A percentile compares a stretch with the other conserved stretches of the same genome.
These are phyloP conservation scores for Otocyon megalotis DNA, from an alignment of 2,113 vertebrate genomes.

Conservation along the genomic window DNA sequence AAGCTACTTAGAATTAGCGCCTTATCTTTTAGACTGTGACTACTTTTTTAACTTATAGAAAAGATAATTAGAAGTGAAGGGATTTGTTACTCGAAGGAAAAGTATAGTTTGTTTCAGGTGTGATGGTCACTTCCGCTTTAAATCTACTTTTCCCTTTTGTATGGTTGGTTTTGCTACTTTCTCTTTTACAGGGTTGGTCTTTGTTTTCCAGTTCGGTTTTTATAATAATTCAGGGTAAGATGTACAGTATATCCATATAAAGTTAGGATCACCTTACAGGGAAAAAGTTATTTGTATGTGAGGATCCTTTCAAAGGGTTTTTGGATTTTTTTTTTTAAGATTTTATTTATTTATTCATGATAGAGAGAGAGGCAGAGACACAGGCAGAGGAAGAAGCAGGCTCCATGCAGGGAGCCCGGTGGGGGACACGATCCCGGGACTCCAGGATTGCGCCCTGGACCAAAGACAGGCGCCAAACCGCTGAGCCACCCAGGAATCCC, in stretches of 20 bases:
- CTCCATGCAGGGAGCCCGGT: too few species aligned
- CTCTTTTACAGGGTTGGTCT: neutral
- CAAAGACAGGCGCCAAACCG: too few species aligned
- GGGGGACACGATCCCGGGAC: too few species aligned
- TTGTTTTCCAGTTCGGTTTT: constrained; percentile 43
- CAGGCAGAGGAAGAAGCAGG: too few species aligned
- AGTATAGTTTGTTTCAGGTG: constrained; percentile 53
- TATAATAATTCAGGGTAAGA: neutral
- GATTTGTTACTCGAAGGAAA: neutral
- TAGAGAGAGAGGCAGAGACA: too few species aligned
- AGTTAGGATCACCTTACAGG: neutral
- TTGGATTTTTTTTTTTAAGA: neutral
- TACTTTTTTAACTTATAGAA: constrained; percentile 12
- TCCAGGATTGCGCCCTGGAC: too few species aligned
- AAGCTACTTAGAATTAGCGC: constrained; percentile 30
- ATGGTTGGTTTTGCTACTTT: constrained; percentile 7
- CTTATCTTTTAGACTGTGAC: constrained; percentile 19
- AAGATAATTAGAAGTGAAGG: neutral
- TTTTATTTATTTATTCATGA: neutral
- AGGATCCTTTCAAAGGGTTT: neutral
- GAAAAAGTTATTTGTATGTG: neutral
- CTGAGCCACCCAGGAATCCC: too few species aligned
- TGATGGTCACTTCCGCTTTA: neutral
- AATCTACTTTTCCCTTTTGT: neutral
- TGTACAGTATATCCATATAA: neutral